Evolutionary conservation across 2,113 vertebrate species (phyloP), one percentile per base, ranked within the genome.

Genomic region (Pygoscelis adeliae): DNA sequence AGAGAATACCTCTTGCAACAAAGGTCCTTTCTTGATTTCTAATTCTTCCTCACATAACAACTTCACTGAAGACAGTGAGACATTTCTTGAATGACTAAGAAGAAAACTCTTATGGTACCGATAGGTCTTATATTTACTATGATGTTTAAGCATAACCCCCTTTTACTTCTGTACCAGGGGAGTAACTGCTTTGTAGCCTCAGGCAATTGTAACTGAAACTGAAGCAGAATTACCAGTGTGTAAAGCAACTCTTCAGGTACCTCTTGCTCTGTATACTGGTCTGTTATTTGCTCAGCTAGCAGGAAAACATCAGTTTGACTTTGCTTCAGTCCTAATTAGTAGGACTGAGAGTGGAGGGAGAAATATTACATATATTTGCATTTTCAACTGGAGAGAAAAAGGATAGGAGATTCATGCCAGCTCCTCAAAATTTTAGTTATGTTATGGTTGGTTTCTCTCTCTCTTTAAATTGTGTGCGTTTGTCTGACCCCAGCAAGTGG

Each of bases 401-500:
- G 53, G 8, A 44, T 53, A 79, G 36, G 19, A 89, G 26, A 29
- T 5, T 42, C 5, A 36, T 30, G 49, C n/a, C 77, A 94, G 52
- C 5, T 50, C n/a, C 79, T 74, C 34, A 83, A 7, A 29, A 72
- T 87, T 69, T 77, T 87, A 59, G 40, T 76, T 34, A 67, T 83
- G 40, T 67, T 94, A 74, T 16, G 38, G 22, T 72, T 94, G 20
- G 34, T 90, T 93, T 66, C 44, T 71, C 29, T 76, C 67, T 52
- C 47, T 65, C 67, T 89, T 78, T 77, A 91, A 83, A 72, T 87
- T 78, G 40, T 87, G 47, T 87, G 80, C 11, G 2, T 92, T 89
- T 89, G 44, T 96, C 91, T 96, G 93, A 95, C 83, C 63, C 85
- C 70, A 73, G 59, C 47, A 70, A 95, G 77, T 62, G 70, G 59